Base-by-base conservation (phyloP, 2,888 invertebrate species). In the Acronicta leporina region DNA sequence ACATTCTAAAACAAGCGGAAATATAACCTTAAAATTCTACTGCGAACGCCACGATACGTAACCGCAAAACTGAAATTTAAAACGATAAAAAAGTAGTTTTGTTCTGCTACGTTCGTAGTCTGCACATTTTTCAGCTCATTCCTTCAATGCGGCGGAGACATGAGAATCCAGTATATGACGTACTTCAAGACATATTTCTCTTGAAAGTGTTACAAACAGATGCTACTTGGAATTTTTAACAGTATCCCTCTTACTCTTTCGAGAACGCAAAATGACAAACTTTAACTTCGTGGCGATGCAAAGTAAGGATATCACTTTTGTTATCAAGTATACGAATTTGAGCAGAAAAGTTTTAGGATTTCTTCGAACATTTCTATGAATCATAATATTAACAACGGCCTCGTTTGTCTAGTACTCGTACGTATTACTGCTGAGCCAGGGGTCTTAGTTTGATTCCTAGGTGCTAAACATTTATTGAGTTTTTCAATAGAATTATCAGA, bases 201-300 rank as follows among this genome's bases (percentile, higher is more conserved):
- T 33, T 30, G 51, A 60, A 69, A 59, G 50, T 64, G 66, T 74
- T 76, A 68, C 60, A 56, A 54, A 27, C 75, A 77, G 69, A 73
- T 64, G 70, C 67, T 73, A 51, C 70, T 79, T 62, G 57, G 52
- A 73, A 63, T 69, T 72, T 68, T 50, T 51, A 60, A 64, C 71
- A 68, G 51, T 62, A 66, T 48, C 61, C 50, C 60, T 66, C 45
- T 54, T 49, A 67, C 71, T 66, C 69, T 65, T 53, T 61, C 41
- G 57, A 30, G 7, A 43, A 56, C 63, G 43, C 59, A 40, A 64
- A 61, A 65, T 60, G 71, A 72, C 63, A 68, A 81, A 80, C 70
- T 82, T 80, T 61, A 61, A 72, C 75, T 63, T 51, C 53, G 71
- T 64, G 56, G 55, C 66, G 79, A 80, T 77, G 68, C 59, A 69